Conservation (phyloP, 2,888 invertebrate genomes). For the Iselma pallidipennis region DNA sequence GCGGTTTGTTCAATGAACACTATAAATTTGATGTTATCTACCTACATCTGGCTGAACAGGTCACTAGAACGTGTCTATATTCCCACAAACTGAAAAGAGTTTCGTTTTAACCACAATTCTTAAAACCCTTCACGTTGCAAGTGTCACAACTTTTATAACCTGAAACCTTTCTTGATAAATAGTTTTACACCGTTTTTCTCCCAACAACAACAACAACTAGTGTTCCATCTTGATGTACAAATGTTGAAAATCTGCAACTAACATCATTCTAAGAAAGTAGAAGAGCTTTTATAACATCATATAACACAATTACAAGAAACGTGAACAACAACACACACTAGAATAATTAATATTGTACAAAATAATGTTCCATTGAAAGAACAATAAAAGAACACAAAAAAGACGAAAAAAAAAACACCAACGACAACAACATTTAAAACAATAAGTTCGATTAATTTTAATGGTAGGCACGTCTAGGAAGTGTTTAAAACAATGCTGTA, state of each 20-base stretch:
- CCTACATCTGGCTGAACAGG: slow-evolving; percentile 16
- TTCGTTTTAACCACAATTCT: background rate
- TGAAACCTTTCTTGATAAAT: background rate
- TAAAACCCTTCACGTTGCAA: background rate
- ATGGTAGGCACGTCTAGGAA: background rate
- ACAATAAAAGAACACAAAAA: background rate
- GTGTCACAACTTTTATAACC: background rate
- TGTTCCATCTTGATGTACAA: too few species aligned
- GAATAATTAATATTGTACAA: background rate
- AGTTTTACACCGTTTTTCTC: too few species aligned
- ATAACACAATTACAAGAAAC: background rate
- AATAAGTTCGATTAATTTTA: slow-evolving; percentile 1
- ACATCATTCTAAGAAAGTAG: background rate
- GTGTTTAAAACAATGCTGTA: slow-evolving; percentile 3
- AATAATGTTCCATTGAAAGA: background rate
- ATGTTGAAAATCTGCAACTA: background rate
- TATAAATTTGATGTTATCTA: slow-evolving; percentile 24
- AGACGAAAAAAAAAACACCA: background rate
- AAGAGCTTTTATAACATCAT: background rate
- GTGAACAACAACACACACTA: background rate
- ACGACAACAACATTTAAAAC: slow-evolving; percentile 7
- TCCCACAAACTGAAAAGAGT: background rate
- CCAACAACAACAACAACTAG: too few species aligned
- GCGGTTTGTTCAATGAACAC: slow-evolving; percentile 19
- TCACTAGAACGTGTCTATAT: slow-evolving; percentile 3